phyloP scores from a whole-genome alignment of 2,797 vertebrate species.

The Pseudocheirus occidentalis region DNA sequence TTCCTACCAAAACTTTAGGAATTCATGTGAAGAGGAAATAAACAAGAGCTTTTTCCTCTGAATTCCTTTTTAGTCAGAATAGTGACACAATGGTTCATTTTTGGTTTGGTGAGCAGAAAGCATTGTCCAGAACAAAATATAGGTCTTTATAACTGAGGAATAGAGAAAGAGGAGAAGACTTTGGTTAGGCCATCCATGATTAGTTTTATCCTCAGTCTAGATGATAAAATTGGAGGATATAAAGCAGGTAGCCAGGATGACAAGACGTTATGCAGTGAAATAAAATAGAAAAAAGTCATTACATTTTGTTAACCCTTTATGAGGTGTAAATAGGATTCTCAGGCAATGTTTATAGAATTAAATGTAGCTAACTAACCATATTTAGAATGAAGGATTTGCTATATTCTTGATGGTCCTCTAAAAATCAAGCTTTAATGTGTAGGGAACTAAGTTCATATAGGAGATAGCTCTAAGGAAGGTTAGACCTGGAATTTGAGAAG shows the following conservation, averaged over 20 bases:
- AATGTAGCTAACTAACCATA: not conserved
- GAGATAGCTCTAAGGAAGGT: not conserved
- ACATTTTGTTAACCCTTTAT: not conserved
- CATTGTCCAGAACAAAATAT: not conserved
- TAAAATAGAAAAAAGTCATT: not conserved
- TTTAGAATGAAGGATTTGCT: not conserved
- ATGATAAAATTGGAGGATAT: not conserved
- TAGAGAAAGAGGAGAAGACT: not conserved
- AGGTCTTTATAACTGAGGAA: not conserved
- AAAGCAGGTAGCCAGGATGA: not conserved
- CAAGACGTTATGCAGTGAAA: not conserved
- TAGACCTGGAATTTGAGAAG: not conserved
- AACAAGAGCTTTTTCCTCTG: not conserved
- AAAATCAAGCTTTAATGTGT: not conserved
- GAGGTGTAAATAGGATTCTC: not conserved
- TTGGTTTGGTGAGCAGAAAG: not conserved
- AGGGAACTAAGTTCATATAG: not conserved
- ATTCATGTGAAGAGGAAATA: not conserved
- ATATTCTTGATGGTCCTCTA: not conserved
- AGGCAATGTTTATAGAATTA: not conserved
- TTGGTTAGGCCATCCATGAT: not conserved
- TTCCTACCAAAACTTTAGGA: constrained; percentile 7
- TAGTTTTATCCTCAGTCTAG: not conserved
- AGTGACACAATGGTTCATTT: not conserved
- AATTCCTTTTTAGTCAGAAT: constrained; percentile 19